These are phyloP conservation scores for Popillia japonica DNA, from an alignment of 1,140 invertebrate genomes.

Conservation along the genomic window DNA sequence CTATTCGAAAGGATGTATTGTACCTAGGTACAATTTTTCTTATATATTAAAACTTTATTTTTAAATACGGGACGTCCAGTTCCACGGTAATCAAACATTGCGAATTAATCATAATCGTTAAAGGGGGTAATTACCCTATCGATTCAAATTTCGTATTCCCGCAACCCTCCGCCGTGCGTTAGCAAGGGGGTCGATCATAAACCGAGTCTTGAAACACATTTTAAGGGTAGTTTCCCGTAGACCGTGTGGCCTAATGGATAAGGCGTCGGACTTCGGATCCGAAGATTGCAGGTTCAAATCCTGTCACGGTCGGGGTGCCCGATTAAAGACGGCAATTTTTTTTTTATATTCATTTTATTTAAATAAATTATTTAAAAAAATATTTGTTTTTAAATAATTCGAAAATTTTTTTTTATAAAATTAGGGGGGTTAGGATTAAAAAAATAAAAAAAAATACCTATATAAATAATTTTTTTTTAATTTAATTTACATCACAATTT, in stretches of 20 bases:
- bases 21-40: no score
- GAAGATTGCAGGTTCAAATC: constrained; percentile 80
- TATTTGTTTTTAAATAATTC: not conserved
- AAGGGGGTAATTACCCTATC: no score
- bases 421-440: no score
- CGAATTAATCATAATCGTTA: no score
- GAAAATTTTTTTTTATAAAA: not conserved
- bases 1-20: no score
- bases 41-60: no score
- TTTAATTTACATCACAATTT: not conserved
- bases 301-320: constrained; percentile 61
- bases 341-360: constrained; percentile 45
- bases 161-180: no score
- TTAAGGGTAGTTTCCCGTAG: constrained; percentile 39
- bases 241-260: constrained; percentile 75
- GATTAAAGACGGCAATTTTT: constrained; percentile 33
- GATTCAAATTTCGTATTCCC: no score
- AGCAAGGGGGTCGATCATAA: no score
- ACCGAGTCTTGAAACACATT: not conserved
- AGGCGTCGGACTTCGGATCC: constrained; percentile 85
- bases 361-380: not conserved
- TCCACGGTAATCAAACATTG: no score
- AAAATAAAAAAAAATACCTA: not conserved
- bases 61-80: no score
- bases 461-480: not conserved